Conservation (phyloP, 2,113 vertebrate species). For the Cynocephalus volans region DNA sequence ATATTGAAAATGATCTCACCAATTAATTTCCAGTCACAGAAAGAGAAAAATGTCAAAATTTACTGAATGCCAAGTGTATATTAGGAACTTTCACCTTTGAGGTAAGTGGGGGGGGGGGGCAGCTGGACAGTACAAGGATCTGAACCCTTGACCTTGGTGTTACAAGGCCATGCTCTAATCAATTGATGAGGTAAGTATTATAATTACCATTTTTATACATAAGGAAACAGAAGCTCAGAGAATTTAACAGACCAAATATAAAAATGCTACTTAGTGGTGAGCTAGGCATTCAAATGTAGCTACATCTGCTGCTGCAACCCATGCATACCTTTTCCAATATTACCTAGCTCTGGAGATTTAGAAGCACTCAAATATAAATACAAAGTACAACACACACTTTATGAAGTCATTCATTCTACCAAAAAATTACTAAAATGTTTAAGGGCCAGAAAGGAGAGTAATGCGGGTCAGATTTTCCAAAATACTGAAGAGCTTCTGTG, state of each 20-base stretch:
- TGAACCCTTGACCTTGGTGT: no score
- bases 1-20: no score
- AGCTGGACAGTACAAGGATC: no score
- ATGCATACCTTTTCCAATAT: neutral
- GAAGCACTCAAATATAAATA: conserved; percentile 26
- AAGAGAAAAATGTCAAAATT: conserved; percentile 31
- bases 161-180: no score
- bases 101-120: neutral
- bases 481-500: neutral
- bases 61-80: neutral
- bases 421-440: conserved; percentile 59
- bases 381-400: neutral
- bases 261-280: conserved; percentile 20
- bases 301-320: neutral
- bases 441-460: neutral
- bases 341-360: neutral
- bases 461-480: neutral
- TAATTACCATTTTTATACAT: conserved; percentile 2
- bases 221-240: conserved; percentile 15
- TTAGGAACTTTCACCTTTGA: neutral
- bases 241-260: neutral
- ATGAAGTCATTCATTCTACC: conserved; percentile 2
- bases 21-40: conserved; percentile 37
- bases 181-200: neutral
- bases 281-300: neutral